Evolutionary conservation across 2,888 invertebrate species (phyloP), one percentile per base, ranked within the genome.

Genomic region (Balanococcus diminutus): DNA sequence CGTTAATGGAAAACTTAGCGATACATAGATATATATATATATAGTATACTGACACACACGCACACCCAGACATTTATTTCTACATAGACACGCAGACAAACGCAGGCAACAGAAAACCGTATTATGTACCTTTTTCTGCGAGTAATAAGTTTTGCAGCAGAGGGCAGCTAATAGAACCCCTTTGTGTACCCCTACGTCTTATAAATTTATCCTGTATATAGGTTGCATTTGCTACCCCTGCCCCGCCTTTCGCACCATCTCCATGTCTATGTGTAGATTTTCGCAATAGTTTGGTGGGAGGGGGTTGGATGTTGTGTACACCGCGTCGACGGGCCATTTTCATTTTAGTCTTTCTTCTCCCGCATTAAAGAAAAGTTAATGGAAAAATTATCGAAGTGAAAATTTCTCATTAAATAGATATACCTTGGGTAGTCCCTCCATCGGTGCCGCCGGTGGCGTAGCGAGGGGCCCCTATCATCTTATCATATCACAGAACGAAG

Each of bases 331-430:
- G 83, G 51, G 32, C 56, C 83, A 61, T 83, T 83, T 56, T 61
- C 83, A 83, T 83, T 83, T 83, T 83, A 83, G 83, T 83, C 83
- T 83, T 56, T 56, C 75, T 75, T 56, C 46, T 83, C 32, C 46
- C 81, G 51, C 75, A 86, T 86, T 79, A 79, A 32, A 86, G 86
- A 32, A 86, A 87, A 87, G 87, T 87, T 87, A 87, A 87, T 87
- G 87, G 86, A 87, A 87, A 87, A 87, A 87, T 87, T 87, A 86
- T 86, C 87, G 86, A 83, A 87, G 87, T 87, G 87, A 87, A 87
- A 87, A 87, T 87, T 87, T 87, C 87, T 87, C 86, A 86, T 86
- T 86, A 86, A 86, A 86, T 86, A 82, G 83, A 86, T 86, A 75
- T 79, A 86, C 79, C 75, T 79, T 86, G 32, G 19, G 9, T 79